Base-by-base conservation (phyloP, 2,888 invertebrate species). In the Drosophila quinaria region DNA sequence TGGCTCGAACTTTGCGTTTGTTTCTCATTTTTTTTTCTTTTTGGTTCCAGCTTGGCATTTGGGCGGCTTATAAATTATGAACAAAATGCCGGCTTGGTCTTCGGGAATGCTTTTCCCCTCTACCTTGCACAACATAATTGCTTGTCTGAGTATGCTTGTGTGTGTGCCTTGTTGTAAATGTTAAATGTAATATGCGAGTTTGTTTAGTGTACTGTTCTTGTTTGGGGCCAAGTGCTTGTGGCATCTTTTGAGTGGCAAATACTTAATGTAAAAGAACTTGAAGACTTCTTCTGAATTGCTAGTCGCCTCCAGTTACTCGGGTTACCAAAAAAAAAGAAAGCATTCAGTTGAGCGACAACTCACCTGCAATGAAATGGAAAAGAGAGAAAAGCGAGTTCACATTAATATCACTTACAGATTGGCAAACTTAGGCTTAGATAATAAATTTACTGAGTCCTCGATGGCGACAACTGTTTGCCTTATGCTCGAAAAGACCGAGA, bases 41-140 rank as follows among this genome's bases (percentile, higher is more conserved):
- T 55, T 33, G 22, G n/a, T 41, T 55, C 19, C n/a, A 31, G 49
- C 31, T 64, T 64, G 69, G 74, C 70, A 65, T 78, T 78, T 66
- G 73, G 68, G 59, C 70, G 63, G 56, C 81, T 81, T 88, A 88
- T 84, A 84, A 84, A 88, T 84, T 84, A 84, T 88, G 89, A 78
- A 80, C 75, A 72, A 83, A 86, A 78, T 74, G 71, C 60, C 60
- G 66, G 37, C 44, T 58, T 70, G 54, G 37, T 46, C 39, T 41
- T 46, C 31, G 17, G 46, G 54, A 35, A 13, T 47, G 25, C 31
- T 56, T 61, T 19, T 65, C 55, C 66, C 63, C 52, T 33, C 25
- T 11, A 49, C 39, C 39, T 11, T 68, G 60, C 79, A 68, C 66
- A 74, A 78, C 83, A 85, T 84, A 84, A 88, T 85, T 88, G 88